These are phyloP conservation scores for Meghimatium bilineatum DNA, from an alignment of 2,888 invertebrate genomes.

Conservation along the genomic window DNA sequence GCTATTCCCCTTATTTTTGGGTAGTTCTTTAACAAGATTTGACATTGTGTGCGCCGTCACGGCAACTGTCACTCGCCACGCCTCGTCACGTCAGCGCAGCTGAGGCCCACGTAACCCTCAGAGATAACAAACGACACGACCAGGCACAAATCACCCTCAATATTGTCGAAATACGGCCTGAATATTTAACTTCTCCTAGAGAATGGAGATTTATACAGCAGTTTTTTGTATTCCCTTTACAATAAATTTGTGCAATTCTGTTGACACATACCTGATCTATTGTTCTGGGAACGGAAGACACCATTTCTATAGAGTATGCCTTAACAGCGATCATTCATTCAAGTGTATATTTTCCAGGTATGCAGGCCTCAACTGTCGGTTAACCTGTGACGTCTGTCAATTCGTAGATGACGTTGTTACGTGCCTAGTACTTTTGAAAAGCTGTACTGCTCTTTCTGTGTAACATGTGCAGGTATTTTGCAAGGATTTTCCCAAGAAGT, in stretches of 20 bases:
- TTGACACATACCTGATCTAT: neutral
- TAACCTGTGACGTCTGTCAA: neutral
- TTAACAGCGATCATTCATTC: neutral
- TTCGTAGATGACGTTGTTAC: neutral
- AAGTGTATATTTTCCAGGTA: neutral
- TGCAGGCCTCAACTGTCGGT: neutral
- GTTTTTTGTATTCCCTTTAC: neutral
- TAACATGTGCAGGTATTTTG: conserved; percentile 27
- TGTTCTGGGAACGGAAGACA: neutral
- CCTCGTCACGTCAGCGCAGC: conserved; percentile 7
- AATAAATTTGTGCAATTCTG: conserved; percentile 24
- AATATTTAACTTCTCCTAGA: neutral
- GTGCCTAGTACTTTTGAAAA: neutral
- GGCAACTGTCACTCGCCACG: conserved; percentile 23
- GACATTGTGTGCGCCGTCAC: conserved; percentile 2
- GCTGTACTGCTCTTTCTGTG: neutral
- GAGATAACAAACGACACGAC: neutral
- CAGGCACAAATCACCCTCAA: neutral
- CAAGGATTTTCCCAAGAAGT: no score
- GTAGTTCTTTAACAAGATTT: neutral
- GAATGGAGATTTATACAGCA: neutral
- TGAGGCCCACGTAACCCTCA: conserved; percentile 6
- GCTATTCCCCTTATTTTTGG: conserved; percentile 14
- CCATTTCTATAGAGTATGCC: neutral
- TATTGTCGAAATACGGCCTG: neutral